Base-by-base conservation (phyloP, 2,888 invertebrate species). In the Platycheirus rosarum region DNA sequence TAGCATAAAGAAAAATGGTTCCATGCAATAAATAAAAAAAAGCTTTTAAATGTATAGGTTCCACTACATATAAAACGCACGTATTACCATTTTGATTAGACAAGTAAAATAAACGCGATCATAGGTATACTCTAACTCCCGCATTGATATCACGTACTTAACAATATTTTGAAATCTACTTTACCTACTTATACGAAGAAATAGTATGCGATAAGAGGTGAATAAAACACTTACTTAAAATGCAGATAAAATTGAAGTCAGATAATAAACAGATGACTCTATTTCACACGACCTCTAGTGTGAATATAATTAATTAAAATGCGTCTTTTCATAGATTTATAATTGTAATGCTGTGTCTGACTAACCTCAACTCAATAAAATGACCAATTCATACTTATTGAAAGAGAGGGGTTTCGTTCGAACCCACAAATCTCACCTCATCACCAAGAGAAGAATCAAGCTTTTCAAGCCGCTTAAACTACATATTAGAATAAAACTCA, bases 381-480 rank as follows among this genome's bases (percentile, higher is more conserved):
- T 60, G 57, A 60, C 42, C 57, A 60, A 23, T 37, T 26, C 3
- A 35, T 11, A 40, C 11, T 11, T 5, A 16, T n/a, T 2, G 5
- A 55, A 29, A 53, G 46, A 16, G 9, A 29, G 4, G 5, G 5
- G 8, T 8, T 37, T 80, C 80, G 76, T 63, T 20, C 32, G 11
- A 42, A 29, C 37, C n/a, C 16, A 35, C 4, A 2, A 2, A 35
- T 46, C 35, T 62, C 20, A 75, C 65, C 60, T 69, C 68, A 80
- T 29, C 26, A 9, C n/a, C 11, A 40, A 57, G n/a, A 29, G 32
- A 71, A 51, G 65, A 40, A 49, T 4, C 18, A 70, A 82, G 82
- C 82, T 82, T 82, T n/a, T 82, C 35, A 82, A 82, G 66, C 76
- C 80, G 76, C 70, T 80, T 70, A 76, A 40, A 60, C 49, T 46